phyloP scores from a whole-genome alignment of 2,797 vertebrate species.

The Intellagama lesueurii region DNA sequence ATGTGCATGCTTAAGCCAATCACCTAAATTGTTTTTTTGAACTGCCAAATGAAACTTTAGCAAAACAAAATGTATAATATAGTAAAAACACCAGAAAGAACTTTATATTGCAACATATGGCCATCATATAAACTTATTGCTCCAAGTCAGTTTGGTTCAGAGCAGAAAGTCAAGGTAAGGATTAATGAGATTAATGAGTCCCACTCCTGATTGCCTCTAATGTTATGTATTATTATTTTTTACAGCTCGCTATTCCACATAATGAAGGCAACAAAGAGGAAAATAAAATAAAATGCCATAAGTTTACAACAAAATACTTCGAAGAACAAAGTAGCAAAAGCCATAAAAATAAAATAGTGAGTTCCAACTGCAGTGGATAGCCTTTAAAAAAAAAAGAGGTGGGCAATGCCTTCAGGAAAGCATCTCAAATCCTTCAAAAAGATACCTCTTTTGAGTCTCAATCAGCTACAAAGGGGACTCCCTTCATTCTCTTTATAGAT shows the following conservation, averaged over 20 bases:
- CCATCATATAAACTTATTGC: neutral
- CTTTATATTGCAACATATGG: neutral
- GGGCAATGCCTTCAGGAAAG: too few species aligned
- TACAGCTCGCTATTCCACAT: neutral
- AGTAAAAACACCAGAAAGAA: neutral
- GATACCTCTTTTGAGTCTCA: too few species aligned
- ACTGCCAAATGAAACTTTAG: neutral
- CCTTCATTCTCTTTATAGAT: too few species aligned
- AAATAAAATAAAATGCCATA: neutral
- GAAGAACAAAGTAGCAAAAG: neutral
- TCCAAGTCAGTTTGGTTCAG: neutral
- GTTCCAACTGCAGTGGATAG: too few species aligned
- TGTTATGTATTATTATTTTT: neutral
- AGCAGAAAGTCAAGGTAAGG: neutral
- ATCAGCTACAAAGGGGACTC: too few species aligned
- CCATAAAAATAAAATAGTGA: too few species aligned
- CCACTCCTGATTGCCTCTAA: neutral
- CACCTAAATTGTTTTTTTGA: neutral
- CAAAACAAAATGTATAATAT: neutral
- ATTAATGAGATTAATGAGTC: neutral
- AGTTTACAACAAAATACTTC: neutral
- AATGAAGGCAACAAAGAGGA: neutral
- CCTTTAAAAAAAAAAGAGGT: too few species aligned
- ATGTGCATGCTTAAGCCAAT: neutral
- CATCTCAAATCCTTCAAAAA: too few species aligned